phyloP scores from a whole-genome alignment of 35 echinoderm and acorn worm species.

The Apostichopus parvimensis region DNA sequence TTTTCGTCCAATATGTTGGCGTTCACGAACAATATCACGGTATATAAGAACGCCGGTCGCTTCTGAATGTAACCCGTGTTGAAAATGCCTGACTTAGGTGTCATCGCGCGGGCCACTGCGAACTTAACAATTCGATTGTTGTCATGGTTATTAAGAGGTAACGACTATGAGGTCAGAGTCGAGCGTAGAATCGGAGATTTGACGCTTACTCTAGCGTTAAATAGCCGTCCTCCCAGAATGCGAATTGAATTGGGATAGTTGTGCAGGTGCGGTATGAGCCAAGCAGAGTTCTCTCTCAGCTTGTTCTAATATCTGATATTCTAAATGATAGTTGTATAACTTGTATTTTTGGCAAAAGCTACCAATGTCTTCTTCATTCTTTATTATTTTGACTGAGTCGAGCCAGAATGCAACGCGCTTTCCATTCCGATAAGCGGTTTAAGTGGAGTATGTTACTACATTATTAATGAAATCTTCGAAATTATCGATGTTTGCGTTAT shows the following conservation, averaged over 20 bases:
- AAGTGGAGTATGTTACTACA: too few species aligned
- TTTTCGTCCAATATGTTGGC: not conserved
- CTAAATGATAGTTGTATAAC: not conserved
- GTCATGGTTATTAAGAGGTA: conserved; percentile 18
- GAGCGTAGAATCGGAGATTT: conserved; percentile 42
- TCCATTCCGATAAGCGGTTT: too few species aligned
- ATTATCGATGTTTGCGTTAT: too few species aligned
- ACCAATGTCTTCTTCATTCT: too few species aligned
- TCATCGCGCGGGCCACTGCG: conserved; percentile 30
- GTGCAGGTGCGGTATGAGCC: too few species aligned
- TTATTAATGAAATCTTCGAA: too few species aligned
- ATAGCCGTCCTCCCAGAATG: not conserved
- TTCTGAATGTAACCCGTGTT: not conserved
- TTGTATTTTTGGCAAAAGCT: not conserved
- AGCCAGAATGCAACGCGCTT: too few species aligned
- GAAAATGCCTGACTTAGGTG: conserved; percentile 13
- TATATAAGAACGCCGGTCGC: not conserved
- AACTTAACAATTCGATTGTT: not conserved
- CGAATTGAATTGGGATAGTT: not conserved
- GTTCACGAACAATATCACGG: not conserved
- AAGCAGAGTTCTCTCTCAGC: too few species aligned
- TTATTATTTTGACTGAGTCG: too few species aligned
- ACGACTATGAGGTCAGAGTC: conserved; percentile 6
- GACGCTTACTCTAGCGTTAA: not conserved
- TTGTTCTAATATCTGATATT: too few species aligned